A percentile compares a stretch with the other conserved stretches of the same genome.
Evolutionary conservation across 2,888 invertebrate species (phyloP).

Genomic region (Carcina quercana): DNA sequence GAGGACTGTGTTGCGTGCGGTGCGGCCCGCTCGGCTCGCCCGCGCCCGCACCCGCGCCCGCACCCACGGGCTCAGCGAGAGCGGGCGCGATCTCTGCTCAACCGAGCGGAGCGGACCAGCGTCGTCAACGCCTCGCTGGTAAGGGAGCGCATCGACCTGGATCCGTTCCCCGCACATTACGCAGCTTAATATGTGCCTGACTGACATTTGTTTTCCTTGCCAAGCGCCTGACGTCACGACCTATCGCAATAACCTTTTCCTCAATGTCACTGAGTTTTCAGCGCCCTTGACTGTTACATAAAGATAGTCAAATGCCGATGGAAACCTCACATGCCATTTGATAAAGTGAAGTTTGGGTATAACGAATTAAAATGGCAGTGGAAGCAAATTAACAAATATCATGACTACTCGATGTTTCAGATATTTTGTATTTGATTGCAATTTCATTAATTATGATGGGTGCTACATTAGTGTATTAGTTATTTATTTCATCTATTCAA

Average conservation of each 20-base stretch:
- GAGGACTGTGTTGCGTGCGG: conserved; percentile 61
- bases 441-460: too few species aligned
- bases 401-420: too few species aligned
- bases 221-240: conserved; percentile 3
- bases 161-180: conserved; percentile 50
- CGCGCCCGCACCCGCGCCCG: conserved; percentile 14
- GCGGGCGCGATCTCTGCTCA: conserved; percentile 17
- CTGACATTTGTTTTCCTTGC: conserved; percentile 14
- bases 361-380: too few species aligned
- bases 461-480: too few species aligned
- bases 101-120: conserved; percentile 21
- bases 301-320: too few species aligned
- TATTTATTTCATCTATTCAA: too few species aligned
- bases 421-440: too few species aligned
- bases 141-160: conserved; percentile 55
- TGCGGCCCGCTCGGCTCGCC: conserved; percentile 4
- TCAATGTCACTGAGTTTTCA: conserved; percentile 20
- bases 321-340: too few species aligned
- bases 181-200: conserved; percentile 16
- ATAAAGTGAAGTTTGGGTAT: too few species aligned
- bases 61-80: conserved; percentile 11
- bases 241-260: conserved; percentile 21
- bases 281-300: conserved; percentile 20
- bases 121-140: conserved; percentile 27
- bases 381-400: too few species aligned